Evolutionary conservation across 2,888 invertebrate species (phyloP).

Genomic region (Lepidocyrtinus sp.): DNA sequence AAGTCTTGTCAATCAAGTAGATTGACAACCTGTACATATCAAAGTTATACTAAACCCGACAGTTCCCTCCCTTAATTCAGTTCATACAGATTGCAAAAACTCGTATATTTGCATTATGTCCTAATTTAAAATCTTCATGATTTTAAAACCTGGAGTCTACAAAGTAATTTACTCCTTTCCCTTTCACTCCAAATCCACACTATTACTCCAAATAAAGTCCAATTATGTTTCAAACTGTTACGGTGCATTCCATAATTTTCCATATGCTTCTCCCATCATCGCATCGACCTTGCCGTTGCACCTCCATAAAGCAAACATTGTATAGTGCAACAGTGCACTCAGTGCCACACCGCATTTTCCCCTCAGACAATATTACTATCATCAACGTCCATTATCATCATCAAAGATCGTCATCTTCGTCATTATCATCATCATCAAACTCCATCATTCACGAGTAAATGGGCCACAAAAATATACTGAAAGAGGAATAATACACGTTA

Average conservation of each 20-base stretch:
- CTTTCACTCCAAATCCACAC: not conserved
- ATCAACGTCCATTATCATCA: conserved; percentile 35
- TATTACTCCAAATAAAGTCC: not conserved
- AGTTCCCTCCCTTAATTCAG: no score
- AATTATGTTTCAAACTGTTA: not conserved
- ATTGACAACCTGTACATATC: not conserved
- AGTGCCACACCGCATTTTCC: not conserved
- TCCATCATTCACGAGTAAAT: conserved; percentile 40
- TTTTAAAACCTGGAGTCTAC: no score
- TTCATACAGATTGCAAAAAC: no score
- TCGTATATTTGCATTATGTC: no score
- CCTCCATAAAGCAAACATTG: not conserved
- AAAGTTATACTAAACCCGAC: no score
- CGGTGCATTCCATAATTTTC: not conserved
- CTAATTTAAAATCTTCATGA: no score
- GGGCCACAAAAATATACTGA: conserved; percentile 35
- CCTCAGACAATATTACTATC: conserved; percentile 19
- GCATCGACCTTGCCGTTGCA: not conserved
- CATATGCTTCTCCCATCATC: not conserved
- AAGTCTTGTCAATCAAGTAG: not conserved
- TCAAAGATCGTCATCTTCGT: conserved; percentile 44
- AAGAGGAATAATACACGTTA: conserved; percentile 13
- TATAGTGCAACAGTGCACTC: not conserved
- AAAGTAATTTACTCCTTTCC: no score
- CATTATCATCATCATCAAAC: conserved; percentile 42